Conservation (phyloP, 2,797 vertebrate genomes). For the Parauchenoglanis punctatus region DNA sequence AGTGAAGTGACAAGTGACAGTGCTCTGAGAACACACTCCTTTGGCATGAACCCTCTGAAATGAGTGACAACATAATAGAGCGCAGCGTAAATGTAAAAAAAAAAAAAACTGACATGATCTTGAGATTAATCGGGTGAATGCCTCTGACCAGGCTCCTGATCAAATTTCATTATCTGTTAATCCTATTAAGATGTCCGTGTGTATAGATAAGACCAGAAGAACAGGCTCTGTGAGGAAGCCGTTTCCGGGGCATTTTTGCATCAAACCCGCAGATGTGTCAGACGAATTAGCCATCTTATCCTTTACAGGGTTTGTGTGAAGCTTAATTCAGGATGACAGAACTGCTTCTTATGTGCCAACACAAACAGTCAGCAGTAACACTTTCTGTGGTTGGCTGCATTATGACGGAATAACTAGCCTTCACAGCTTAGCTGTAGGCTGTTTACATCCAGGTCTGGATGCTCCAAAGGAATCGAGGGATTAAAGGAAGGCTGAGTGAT, state of each 20-base stretch:
- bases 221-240: not conserved
- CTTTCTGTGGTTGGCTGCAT: conserved; percentile 14
- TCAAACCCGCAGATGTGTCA: not conserved
- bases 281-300: conserved; percentile 38
- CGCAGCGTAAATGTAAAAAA: conserved; percentile 10
- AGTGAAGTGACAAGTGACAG: not conserved
- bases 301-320: conserved; percentile 29
- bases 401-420: not conserved
- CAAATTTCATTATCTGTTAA: conserved; percentile 37
- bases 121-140: conserved; percentile 15
- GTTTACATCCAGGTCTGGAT: conserved; percentile 22
- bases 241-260: not conserved
- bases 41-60: conserved; percentile 14
- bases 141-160: not conserved
- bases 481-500: conserved; percentile 20
- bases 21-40: conserved; percentile 25
- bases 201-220: conserved; percentile 34
- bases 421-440: conserved; percentile 35
- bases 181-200: conserved; percentile 1
- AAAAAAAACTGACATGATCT: conserved; percentile 12
- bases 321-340: conserved; percentile 56
- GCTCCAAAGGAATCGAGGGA: not conserved
- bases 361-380: conserved; percentile 40
- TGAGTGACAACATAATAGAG: conserved; percentile 36
- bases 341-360: conserved; percentile 37